phyloP scores from a whole-genome alignment of 2,113 vertebrate species.

The Cololabis saira region DNA sequence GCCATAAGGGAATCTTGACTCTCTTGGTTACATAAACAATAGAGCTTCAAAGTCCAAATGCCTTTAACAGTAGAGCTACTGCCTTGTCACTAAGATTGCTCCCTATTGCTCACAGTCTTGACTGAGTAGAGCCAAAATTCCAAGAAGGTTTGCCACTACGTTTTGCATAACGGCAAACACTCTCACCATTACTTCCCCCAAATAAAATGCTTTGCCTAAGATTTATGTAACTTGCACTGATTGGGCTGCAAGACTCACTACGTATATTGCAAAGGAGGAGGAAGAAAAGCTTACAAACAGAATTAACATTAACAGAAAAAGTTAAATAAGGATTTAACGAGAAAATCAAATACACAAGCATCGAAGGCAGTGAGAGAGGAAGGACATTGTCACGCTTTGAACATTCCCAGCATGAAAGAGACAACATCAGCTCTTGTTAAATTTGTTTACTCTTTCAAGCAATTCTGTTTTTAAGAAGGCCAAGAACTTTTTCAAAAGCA shows the following conservation, averaged over 20 bases:
- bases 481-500: conserved; percentile 48
- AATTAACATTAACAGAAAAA: conserved; percentile 35
- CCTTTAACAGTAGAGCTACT: conserved; percentile 76
- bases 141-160: not conserved
- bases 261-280: conserved; percentile 18
- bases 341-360: conserved; percentile 37
- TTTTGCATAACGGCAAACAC: not conserved
- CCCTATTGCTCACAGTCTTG: conserved; percentile 37
- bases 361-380: conserved; percentile 25
- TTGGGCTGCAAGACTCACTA: conserved; percentile 5
- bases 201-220: no score
- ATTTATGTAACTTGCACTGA: not conserved
- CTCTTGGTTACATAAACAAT: conserved; percentile 79
- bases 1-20: conserved; percentile 69
- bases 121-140: conserved; percentile 9
- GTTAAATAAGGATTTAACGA: conserved; percentile 37
- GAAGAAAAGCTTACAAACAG: conserved; percentile 13
- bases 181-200: no score
- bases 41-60: conserved; percentile 75
- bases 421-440: conserved; percentile 61
- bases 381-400: conserved; percentile 41
- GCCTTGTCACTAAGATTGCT: conserved; percentile 53
- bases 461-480: conserved; percentile 56
- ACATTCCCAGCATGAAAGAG: conserved; percentile 48
- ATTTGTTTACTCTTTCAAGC: conserved; percentile 65